These are phyloP conservation scores for Arctocebus calabarensis DNA, from an alignment of 2,797 vertebrate genomes.

Conservation along the genomic window DNA sequence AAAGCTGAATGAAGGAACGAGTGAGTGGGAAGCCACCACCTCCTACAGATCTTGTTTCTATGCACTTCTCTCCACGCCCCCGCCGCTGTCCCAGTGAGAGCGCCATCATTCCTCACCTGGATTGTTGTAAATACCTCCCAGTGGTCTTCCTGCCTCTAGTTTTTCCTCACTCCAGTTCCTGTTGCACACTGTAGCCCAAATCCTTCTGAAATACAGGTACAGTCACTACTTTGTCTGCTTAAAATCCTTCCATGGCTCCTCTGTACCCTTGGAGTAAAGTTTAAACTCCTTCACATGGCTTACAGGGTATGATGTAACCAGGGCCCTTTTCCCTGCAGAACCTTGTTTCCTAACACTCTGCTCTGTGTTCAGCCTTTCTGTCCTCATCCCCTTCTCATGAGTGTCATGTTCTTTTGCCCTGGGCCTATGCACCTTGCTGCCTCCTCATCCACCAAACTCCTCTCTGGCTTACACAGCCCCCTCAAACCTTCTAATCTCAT, in stretches of 20 bases:
- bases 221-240: neutral
- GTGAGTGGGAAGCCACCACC: neutral
- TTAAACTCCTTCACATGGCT: neutral
- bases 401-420: neutral
- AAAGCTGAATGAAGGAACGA: neutral
- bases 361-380: neutral
- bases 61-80: neutral
- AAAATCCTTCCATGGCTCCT: neutral
- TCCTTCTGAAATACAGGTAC: neutral
- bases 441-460: neutral
- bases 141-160: neutral
- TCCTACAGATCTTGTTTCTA: neutral
- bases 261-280: neutral
- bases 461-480: neutral
- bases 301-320: neutral
- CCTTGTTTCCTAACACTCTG: neutral
- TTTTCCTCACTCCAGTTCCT: neutral
- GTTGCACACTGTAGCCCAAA: neutral
- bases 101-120: neutral
- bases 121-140: neutral
- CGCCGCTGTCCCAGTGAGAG: neutral
- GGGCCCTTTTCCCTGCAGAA: neutral
- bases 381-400: neutral
- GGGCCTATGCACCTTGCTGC: neutral
- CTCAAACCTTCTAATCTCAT: neutral